These are phyloP conservation scores for Atractosteus spatula DNA, from an alignment of 2,113 vertebrate species.

Conservation along the genomic window DNA sequence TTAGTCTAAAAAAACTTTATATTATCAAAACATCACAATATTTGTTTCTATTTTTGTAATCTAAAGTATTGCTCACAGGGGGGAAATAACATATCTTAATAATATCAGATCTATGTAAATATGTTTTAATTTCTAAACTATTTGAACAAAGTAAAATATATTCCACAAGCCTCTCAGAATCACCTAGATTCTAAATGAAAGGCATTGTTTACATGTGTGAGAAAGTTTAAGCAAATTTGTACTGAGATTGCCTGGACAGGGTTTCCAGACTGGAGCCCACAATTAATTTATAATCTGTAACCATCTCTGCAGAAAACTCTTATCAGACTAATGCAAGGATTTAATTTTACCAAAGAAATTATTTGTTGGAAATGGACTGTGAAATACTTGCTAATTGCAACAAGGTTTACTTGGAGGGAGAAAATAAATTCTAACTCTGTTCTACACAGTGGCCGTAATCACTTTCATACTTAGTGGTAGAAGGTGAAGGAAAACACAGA, in stretches of 20 bases:
- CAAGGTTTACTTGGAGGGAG: constrained; percentile 62
- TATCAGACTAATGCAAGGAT: constrained; percentile 52
- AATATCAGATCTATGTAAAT: too few relatives aligned
- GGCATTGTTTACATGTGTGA: too few relatives aligned
- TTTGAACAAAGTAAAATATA: too few relatives aligned
- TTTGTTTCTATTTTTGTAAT: neutral
- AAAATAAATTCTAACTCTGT: constrained; percentile 28
- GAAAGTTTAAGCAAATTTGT: neutral
- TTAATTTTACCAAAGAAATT: constrained; percentile 66
- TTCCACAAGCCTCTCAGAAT: too few relatives aligned
- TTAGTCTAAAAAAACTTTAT: neutral
- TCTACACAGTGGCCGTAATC: constrained; percentile 32
- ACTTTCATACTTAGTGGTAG: constrained; percentile 42
- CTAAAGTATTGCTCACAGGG: too few relatives aligned
- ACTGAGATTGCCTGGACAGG: neutral
- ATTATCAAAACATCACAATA: neutral
- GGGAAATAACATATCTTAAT: too few relatives aligned
- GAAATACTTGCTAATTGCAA: constrained; percentile 84
- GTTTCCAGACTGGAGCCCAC: constrained; percentile 37
- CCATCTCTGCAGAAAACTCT: constrained; percentile 52
- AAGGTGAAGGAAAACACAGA: constrained; percentile 46
- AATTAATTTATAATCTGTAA: constrained; percentile 40
- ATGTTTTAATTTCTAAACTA: too few relatives aligned
- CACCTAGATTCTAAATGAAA: too few relatives aligned
- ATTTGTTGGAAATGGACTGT: constrained; percentile 72